Percentiles rank a stretch among this genome's conserved stretches.
Evolutionary conservation across 2,797 vertebrate genomes (phyloP).

Genomic region (Diplodus puntazzo): DNA sequence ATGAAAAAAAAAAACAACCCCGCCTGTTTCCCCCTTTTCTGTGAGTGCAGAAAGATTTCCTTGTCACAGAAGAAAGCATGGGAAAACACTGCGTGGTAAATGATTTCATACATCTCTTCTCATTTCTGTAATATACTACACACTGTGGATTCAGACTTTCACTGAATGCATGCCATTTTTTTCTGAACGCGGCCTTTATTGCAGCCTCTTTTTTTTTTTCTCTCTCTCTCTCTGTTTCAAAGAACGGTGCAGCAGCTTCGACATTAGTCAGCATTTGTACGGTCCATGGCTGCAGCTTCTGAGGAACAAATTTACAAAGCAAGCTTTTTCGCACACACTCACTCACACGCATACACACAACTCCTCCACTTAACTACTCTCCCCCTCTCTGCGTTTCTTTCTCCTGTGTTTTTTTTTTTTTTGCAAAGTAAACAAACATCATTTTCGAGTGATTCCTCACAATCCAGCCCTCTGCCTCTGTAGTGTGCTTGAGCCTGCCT

Average conservation of each 20-base stretch:
- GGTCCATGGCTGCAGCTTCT: slow-evolving; percentile 74
- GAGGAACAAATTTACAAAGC: slow-evolving; percentile 74
- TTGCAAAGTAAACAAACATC: slow-evolving; percentile 98
- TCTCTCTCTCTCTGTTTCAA: slow-evolving; percentile 49
- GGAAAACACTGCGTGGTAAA: slow-evolving; percentile 68
- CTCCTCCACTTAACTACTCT: slow-evolving; percentile 71
- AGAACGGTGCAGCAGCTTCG: slow-evolving; percentile 58
- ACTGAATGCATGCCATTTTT: slow-evolving; percentile 41
- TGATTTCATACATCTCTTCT: slow-evolving; percentile 76
- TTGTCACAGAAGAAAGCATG: slow-evolving; percentile 61
- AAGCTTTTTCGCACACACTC: slow-evolving; percentile 47
- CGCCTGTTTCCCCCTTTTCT: slow-evolving; percentile 34
- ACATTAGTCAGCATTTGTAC: slow-evolving; percentile 80
- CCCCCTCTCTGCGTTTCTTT: slow-evolving; percentile 62
- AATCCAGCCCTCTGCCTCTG: slow-evolving; percentile 77
- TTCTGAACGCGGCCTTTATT: slow-evolving; percentile 48
- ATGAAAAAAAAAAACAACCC: slow-evolving; percentile 50
- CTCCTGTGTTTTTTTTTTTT: slow-evolving; percentile 59
- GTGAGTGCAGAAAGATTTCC: slow-evolving; percentile 67
- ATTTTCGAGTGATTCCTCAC: slow-evolving; percentile 95
- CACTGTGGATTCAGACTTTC: slow-evolving; percentile 45
- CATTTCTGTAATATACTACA: slow-evolving; percentile 51
- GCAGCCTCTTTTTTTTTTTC: slow-evolving; percentile 36
- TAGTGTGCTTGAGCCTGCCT: slow-evolving; percentile 69
- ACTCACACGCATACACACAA: slow-evolving; percentile 20